These are phyloP conservation scores for Nephrotoma flavescens DNA, from an alignment of 2,888 invertebrate genomes.

Conservation along the genomic window DNA sequence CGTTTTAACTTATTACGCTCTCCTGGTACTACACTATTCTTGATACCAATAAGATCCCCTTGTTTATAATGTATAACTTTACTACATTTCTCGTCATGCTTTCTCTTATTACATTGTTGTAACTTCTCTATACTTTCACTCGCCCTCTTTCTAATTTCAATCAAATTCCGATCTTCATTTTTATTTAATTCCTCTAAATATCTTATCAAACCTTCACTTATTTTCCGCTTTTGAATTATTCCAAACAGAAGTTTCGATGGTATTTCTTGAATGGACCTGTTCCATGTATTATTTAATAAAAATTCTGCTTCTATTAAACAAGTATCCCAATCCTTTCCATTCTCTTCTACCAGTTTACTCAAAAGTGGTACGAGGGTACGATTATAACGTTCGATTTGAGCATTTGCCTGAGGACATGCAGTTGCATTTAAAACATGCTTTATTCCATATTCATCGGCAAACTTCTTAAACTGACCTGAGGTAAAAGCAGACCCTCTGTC, in stretches of 20 bases:
- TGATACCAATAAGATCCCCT: neutral
- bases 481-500: too few species aligned
- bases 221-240: neutral
- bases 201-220: too few species aligned
- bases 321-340: neutral
- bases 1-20: neutral
- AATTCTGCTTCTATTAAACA: neutral
- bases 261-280: neutral
- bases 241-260: too few species aligned
- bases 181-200: too few species aligned
- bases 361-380: neutral
- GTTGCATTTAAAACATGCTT: too few species aligned
- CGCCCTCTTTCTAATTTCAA: neutral
- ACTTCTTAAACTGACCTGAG: too few species aligned
- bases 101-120: neutral
- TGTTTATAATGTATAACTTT: neutral
- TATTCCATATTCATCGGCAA: too few species aligned
- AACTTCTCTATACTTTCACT: neutral
- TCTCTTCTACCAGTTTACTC: neutral
- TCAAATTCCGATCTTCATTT: neutral
- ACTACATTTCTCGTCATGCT: neutral
- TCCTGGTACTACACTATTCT: neutral
- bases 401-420: too few species aligned
- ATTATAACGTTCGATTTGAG: too few species aligned
- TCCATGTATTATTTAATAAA: neutral